These are phyloP conservation scores for Podocnemis expansa DNA, from an alignment of 2,113 vertebrate species.

Conservation along the genomic window DNA sequence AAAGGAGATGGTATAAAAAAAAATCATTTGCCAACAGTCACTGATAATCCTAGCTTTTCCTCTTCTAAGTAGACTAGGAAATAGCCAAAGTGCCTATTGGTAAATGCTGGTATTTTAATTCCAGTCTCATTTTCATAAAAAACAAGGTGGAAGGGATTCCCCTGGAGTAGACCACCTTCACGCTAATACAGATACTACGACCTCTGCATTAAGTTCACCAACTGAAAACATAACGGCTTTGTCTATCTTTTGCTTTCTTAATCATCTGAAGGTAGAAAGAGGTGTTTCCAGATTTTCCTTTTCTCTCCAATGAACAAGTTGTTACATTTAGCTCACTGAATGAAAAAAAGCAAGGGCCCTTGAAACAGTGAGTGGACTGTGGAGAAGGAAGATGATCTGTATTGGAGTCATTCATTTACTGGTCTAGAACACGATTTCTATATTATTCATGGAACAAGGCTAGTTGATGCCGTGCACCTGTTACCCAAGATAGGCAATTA, in stretches of 20 bases:
- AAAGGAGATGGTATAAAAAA: neutral
- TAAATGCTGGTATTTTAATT: neutral
- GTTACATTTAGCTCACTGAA: neutral
- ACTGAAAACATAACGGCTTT: neutral
- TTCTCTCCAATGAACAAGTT: neutral
- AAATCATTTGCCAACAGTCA: neutral
- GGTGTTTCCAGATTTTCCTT: neutral
- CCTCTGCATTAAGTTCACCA: neutral
- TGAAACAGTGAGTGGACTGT: neutral
- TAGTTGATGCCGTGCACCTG: neutral
- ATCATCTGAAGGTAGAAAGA: neutral
- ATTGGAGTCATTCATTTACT: neutral
- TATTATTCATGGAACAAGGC: neutral
- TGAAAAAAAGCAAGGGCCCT: neutral
- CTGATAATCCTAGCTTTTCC: neutral
- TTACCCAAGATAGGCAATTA: neutral
- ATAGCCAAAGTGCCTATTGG: neutral
- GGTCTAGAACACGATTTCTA: neutral
- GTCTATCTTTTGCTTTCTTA: neutral
- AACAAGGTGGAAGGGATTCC: accelerated
- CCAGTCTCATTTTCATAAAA: neutral
- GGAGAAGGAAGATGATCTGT: neutral
- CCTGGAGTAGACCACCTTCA: neutral
- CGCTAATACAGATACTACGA: neutral
- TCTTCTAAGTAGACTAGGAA: neutral